Evolutionary conservation across 2,888 invertebrate species (phyloP).

Genomic region (Diaprepes abbreviatus): DNA sequence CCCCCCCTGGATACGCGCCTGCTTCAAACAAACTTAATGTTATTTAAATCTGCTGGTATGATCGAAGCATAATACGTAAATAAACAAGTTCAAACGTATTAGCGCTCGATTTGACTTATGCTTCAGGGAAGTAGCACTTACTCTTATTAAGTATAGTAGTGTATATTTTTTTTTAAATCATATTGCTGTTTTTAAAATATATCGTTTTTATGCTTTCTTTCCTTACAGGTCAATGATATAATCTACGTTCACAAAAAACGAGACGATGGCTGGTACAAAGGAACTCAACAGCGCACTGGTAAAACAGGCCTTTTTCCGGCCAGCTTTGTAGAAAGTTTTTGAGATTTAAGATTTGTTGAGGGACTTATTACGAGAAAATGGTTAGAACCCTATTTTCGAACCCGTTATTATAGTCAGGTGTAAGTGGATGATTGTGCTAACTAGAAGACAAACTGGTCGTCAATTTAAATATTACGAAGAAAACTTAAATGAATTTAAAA

Average conservation of each 20-base stretch:
- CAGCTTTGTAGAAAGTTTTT: slow-evolving; percentile 79
- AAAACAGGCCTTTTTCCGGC: slow-evolving; percentile 95
- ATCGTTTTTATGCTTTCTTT: too few species aligned
- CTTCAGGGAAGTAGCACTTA: too few species aligned
- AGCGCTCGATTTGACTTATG: too few species aligned
- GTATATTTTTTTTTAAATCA: too few species aligned
- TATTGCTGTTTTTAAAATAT: too few species aligned
- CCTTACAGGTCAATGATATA: slow-evolving; percentile 80
- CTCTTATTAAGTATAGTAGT: too few species aligned
- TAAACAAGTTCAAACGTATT: too few species aligned
- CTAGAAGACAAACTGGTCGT: not conserved
- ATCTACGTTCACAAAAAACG: slow-evolving; percentile 92
- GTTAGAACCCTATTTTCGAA: not conserved
- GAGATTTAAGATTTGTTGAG: slow-evolving; percentile 29
- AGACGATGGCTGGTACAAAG: slow-evolving; percentile 97
- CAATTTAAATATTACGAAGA: not conserved
- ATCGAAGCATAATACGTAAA: too few species aligned
- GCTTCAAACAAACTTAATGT: too few species aligned
- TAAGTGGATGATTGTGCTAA: not conserved
- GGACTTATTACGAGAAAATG: not conserved
- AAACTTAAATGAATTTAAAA: too few species aligned
- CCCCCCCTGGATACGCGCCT: too few species aligned
- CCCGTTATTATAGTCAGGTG: slow-evolving; percentile 6
- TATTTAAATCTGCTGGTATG: too few species aligned
- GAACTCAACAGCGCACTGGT: slow-evolving; percentile 90